phyloP scores from a whole-genome alignment of 2,113 vertebrate species.

The Lanius ludovicianus region DNA sequence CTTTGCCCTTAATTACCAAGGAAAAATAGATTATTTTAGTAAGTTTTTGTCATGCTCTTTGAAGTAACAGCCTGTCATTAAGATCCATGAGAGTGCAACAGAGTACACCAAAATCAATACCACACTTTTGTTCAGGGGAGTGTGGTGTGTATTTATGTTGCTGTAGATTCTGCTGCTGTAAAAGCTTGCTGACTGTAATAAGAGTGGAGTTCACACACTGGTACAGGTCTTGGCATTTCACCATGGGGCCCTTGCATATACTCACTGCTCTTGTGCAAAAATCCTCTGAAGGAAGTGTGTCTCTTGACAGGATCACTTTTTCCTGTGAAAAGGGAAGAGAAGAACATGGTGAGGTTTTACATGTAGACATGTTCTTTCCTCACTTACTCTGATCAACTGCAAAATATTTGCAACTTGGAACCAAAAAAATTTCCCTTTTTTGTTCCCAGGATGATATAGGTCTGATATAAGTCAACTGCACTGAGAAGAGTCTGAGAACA shows the following conservation, averaged over 20 bases:
- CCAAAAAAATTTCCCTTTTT: neutral
- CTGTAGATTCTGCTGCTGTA: neutral
- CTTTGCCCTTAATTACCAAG: neutral
- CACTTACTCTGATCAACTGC: neutral
- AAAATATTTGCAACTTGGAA: neutral
- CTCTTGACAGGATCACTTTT: neutral
- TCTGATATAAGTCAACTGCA: neutral
- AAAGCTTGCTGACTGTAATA: neutral
- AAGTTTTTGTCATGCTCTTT: constrained; percentile 5
- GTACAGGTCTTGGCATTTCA: neutral
- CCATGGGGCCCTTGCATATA: neutral
- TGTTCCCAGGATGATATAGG: neutral
- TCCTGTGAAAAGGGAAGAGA: neutral
- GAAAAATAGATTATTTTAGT: neutral
- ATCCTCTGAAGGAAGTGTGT: neutral
- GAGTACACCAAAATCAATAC: neutral
- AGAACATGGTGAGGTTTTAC: neutral
- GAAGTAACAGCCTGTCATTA: neutral
- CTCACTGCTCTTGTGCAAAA: neutral
- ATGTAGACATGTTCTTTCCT: neutral
- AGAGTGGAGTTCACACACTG: neutral
- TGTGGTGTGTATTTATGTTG: neutral
- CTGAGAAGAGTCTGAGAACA: neutral
- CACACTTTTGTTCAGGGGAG: neutral
- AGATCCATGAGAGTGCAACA: neutral